Evolutionary conservation across 2,797 vertebrate species (phyloP).

Genomic region (Cheirogaleus major): DNA sequence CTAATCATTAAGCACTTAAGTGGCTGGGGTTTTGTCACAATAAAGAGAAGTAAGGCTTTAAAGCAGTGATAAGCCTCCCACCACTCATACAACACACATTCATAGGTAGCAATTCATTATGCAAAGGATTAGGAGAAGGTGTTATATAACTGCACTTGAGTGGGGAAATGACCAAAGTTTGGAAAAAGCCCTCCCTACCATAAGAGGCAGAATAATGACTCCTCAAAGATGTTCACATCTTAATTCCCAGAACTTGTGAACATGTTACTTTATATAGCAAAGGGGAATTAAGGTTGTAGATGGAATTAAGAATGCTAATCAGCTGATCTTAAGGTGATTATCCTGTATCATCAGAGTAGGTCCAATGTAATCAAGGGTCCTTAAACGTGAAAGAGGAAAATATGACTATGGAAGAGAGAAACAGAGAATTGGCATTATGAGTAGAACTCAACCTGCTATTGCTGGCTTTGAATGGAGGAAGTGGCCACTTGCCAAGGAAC

Average conservation of each 20-base stretch:
- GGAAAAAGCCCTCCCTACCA: neutral
- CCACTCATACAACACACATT: neutral
- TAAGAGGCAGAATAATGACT: neutral
- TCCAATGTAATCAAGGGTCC: neutral
- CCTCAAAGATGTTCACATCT: neutral
- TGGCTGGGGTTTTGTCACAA: neutral
- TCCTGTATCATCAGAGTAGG: neutral
- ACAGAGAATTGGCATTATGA: neutral
- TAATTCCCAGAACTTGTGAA: neutral
- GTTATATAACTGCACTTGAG: neutral
- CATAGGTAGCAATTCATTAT: neutral
- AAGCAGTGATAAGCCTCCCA: neutral
- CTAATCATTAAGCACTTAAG: neutral
- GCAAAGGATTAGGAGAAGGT: neutral
- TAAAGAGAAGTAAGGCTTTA: neutral
- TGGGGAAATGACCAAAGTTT: neutral
- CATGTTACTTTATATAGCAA: neutral
- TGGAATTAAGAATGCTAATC: neutral
- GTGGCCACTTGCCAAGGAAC: neutral
- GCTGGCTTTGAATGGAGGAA: neutral
- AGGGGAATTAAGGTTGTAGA: neutral
- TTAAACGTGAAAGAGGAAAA: neutral
- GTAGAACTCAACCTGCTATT: neutral
- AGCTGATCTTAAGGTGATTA: neutral
- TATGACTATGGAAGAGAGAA: neutral